Percentiles rank a stretch among this genome's conserved stretches.
phyloP scores from a whole-genome alignment of 2,888 invertebrate species.

The Plagiodera versicolora region DNA sequence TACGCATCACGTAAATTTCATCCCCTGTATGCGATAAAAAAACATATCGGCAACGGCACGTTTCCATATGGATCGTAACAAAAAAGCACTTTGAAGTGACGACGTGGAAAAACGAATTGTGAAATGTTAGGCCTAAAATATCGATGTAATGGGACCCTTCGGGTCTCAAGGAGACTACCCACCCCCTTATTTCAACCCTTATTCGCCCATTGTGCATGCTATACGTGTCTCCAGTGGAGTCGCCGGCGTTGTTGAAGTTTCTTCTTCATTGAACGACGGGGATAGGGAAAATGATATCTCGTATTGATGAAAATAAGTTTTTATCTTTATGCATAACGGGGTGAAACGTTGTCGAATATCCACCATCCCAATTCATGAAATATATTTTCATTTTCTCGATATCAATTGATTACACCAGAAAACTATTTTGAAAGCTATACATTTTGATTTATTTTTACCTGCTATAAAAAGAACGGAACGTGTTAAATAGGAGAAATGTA shows the following conservation, averaged over 20 bases:
- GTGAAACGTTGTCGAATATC: too few relatives aligned
- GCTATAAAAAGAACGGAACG: too few relatives aligned
- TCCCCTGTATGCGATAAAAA: neutral
- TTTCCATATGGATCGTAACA: neutral
- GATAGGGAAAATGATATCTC: conserved; percentile 11
- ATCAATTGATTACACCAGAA: too few relatives aligned
- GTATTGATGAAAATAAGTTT: conserved; percentile 9
- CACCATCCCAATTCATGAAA: too few relatives aligned
- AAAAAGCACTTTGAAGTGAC: conserved; percentile 3
- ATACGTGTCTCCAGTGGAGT: conserved; percentile 16
- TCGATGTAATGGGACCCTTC: conserved; percentile 17
- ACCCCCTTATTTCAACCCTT: conserved; percentile 10
- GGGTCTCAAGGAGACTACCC: neutral
- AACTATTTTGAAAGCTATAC: too few relatives aligned
- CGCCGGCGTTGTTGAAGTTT: conserved; percentile 11
- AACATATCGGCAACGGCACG: conserved; percentile 8
- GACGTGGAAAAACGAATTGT: neutral
- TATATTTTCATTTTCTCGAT: too few relatives aligned
- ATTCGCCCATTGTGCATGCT: conserved; percentile 16
- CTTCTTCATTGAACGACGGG: conserved; percentile 14
- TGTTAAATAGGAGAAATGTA: too few relatives aligned
- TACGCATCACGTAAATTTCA: conserved; percentile 4
- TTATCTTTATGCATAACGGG: too few relatives aligned
- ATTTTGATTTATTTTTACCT: too few relatives aligned
- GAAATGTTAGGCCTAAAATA: conserved; percentile 15